Base-by-base conservation (phyloP, 30 jellyfish, hydroid and myxozoan genomes). In the Rhopilema esculentum region DNA sequence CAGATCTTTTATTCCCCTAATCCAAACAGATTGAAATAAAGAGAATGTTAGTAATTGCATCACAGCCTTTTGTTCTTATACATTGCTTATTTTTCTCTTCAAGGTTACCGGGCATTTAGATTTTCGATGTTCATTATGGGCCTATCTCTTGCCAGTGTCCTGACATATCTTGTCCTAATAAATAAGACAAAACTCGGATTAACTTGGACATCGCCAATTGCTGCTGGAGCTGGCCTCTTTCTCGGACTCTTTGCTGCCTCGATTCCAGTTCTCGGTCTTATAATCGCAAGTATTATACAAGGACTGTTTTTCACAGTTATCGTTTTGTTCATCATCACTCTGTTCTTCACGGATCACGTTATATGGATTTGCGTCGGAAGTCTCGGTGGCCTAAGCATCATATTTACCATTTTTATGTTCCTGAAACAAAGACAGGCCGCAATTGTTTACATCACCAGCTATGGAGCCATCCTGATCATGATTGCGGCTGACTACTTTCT, bases 91-190 rank as follows among this genome's bases (percentile, higher is more conserved):
- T 40, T 62, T 78, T 86, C 7, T 67, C 79, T 69, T 69, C 66
- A 33, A 93, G 98, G 98, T 16, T 93, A 93, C 53, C 97, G 98
- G 28, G 84, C 93, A 17, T 93, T 93, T 83, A 64, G 96, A 65
- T 87, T 78, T 1, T 79, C 98, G 16, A 70, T 87, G 91, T 88
- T 88, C 77, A 66, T 88, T 29, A 93, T 89, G 82, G 89, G 90
- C 22, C 67, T 93, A 12, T 80, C 97, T 27, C 71, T 93, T 50
- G 49, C 94, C 24, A 85, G 95, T 24, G 84, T 83, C 19, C 63
- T 93, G 52, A 73, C 96, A 4, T 87, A 82, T 72, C 68, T 93
- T 40, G 68, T 85, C 62, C 89, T 93, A 26, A 28, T 33, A 16
- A 75, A 84, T 31, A 40, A 52, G 52, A 69, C 96, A 22, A 75